Evolutionary conservation across 2,888 invertebrate species (phyloP).

Genomic region (Oscheius myriophilus): DNA sequence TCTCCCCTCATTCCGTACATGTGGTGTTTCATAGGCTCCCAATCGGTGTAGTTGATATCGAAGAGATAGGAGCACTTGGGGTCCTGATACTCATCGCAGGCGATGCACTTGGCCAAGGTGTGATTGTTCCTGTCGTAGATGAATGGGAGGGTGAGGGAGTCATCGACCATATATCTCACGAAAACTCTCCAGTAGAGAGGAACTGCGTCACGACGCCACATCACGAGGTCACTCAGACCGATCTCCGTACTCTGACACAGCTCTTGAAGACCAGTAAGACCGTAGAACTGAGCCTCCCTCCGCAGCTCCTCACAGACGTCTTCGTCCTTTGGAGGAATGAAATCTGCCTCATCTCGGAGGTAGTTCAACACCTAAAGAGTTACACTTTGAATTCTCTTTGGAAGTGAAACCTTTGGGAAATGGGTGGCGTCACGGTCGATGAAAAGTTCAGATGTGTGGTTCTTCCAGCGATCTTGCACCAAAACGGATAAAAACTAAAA

Average conservation of each 20-base stretch:
- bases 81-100: constrained; percentile 63
- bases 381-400: constrained; percentile 7
- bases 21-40: constrained; percentile 64
- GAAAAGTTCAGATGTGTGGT: constrained; percentile 50
- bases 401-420: constrained; percentile 54
- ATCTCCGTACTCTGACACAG: constrained; percentile 21
- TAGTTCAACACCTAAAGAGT: constrained; percentile 56
- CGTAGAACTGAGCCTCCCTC: constrained; percentile 63
- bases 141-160: constrained; percentile 60
- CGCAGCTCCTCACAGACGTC: constrained; percentile 56
- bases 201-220: constrained; percentile 62
- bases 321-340: constrained; percentile 49
- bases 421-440: constrained; percentile 63
- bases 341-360: constrained; percentile 55
- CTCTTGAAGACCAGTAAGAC: constrained; percentile 49
- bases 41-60: constrained; percentile 60
- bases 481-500: constrained; percentile 55
- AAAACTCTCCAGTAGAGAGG: constrained; percentile 62
- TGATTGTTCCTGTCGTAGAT: constrained; percentile 55
- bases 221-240: constrained; percentile 33
- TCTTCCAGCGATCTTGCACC: constrained; percentile 56
- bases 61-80: constrained; percentile 63
- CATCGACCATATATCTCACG: constrained; percentile 62
- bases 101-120: constrained; percentile 61
- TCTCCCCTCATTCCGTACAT: constrained; percentile 62